A percentile compares a stretch with the other conserved stretches of the same genome.
These are phyloP conservation scores for Casuarius casuarius DNA, from an alignment of 2,113 vertebrate genomes.

Conservation along the genomic window DNA sequence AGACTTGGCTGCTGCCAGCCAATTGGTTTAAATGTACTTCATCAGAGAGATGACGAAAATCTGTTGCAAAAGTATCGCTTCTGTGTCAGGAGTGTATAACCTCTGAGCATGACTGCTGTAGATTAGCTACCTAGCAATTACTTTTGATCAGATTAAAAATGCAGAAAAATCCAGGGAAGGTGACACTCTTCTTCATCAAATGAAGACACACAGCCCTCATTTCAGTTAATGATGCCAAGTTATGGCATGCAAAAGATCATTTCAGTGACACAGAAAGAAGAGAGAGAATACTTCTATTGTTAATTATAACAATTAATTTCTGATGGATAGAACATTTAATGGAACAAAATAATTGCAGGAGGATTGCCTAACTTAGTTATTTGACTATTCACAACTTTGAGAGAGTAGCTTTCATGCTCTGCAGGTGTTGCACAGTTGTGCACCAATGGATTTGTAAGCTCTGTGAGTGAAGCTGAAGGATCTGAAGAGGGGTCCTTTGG, in stretches of 20 bases:
- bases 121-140: background rate
- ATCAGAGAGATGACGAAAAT: background rate
- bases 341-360: conserved; percentile 59
- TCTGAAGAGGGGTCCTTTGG: background rate
- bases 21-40: background rate
- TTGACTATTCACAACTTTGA: conserved; percentile 37
- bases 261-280: conserved; percentile 23
- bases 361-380: background rate
- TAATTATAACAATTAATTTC: conserved; percentile 68
- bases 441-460: background rate
- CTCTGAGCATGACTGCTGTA: background rate
- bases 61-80: background rate
- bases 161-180: background rate
- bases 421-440: background rate
- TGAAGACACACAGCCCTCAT: background rate
- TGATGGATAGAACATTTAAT: conserved; percentile 52
- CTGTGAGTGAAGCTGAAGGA: accelerated
- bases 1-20: background rate
- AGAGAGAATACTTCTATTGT: conserved; percentile 41
- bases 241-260: conserved; percentile 45
- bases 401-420: background rate
- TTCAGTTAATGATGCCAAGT: background rate
- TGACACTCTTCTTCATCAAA: conserved; percentile 49
- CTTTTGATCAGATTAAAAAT: conserved; percentile 17
- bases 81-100: background rate